Conservation (phyloP, 1,140 invertebrate species). For the Dendroctonus valens region DNA sequence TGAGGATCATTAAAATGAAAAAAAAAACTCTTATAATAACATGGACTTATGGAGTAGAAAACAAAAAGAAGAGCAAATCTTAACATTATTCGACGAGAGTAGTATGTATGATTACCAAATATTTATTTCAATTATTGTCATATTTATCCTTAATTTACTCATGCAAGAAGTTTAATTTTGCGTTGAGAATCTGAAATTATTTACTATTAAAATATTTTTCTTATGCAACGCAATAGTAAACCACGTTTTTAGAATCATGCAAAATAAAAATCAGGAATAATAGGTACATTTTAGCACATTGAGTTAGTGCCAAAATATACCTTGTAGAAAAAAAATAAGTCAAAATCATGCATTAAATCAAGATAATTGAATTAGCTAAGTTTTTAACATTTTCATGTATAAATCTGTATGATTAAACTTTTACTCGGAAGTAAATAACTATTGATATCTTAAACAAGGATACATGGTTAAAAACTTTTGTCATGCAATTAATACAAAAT, state of each 20-base stretch:
- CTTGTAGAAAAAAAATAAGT: conserved; percentile 22
- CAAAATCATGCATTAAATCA: conserved; percentile 35
- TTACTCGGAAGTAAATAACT: conserved; percentile 1
- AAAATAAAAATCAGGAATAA: conserved; percentile 39
- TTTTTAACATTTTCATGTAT: conserved; percentile 14
- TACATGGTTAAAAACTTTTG: no score
- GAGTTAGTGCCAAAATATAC: conserved; percentile 28
- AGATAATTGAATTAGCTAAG: conserved; percentile 17
- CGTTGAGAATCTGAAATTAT: background rate
- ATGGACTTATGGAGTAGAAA: no score
- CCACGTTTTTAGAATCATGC: conserved; percentile 31
- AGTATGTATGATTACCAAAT: no score
- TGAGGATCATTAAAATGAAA: no score
- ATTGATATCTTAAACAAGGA: no score
- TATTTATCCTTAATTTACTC: background rate
- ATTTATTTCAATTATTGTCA: background rate
- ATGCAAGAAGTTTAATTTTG: conserved; percentile 11
- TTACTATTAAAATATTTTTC: no score
- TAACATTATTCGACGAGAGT: no score
- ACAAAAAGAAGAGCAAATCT: no score
- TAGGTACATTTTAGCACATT: conserved; percentile 7
- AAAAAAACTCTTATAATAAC: no score
- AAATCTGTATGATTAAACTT: conserved; percentile 11
- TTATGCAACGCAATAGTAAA: background rate
- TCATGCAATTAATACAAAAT: no score